These are phyloP conservation scores for Lasioglossum zephyrum DNA, from an alignment of 2,888 invertebrate genomes.

Conservation along the genomic window DNA sequence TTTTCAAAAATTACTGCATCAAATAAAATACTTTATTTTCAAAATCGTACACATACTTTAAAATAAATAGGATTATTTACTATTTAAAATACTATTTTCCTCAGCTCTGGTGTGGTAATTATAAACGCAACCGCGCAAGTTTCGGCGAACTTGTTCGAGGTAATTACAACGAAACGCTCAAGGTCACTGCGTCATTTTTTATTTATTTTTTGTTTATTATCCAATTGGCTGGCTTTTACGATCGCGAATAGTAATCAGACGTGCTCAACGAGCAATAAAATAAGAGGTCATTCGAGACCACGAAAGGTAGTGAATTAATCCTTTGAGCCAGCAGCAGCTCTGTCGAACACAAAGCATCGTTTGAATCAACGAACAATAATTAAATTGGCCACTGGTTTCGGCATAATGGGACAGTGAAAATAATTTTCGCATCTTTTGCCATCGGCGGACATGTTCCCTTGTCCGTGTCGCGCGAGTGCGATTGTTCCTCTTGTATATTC, in stretches of 20 bases:
- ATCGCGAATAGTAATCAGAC: not conserved
- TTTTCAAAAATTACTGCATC: no score
- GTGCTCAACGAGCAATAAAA: slow-evolving; percentile 20
- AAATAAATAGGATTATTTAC: no score
- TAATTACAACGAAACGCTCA: not conserved
- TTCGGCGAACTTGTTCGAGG: no score
- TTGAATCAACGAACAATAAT: not conserved
- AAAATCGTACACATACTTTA: no score
- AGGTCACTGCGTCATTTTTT: not conserved
- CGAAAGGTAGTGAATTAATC: slow-evolving; percentile 16
- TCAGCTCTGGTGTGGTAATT: no score
- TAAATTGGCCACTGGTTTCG: slow-evolving; percentile 7
- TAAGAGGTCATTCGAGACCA: not conserved
- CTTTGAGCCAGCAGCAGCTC: not conserved
- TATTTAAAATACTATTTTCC: no score
- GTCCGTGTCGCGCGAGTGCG: not conserved
- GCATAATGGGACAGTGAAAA: not conserved
- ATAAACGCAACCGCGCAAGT: no score
- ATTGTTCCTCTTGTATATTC: not conserved
- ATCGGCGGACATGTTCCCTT: not conserved
- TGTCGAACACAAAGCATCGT: not conserved
- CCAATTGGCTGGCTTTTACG: not conserved
- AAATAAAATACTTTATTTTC: no score
- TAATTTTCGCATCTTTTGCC: not conserved
- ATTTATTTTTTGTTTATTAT: not conserved